A percentile compares a stretch with the other conserved stretches of the same genome.
phyloP scores from a whole-genome alignment of 2,797 vertebrate genomes.

The Notolabrus celidotus region DNA sequence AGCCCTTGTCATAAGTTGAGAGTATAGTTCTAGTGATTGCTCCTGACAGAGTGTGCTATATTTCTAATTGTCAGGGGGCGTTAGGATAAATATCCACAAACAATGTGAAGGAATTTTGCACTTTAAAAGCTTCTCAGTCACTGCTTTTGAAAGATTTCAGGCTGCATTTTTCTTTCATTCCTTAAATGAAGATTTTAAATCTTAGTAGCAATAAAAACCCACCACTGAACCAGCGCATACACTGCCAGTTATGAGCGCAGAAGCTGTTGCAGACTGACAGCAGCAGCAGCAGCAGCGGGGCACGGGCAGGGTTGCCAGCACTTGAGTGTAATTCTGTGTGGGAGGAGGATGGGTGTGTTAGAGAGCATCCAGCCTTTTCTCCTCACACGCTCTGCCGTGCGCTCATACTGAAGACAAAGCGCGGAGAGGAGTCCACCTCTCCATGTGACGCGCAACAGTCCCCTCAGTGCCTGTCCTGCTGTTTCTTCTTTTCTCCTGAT shows the following conservation, averaged over 20 bases:
- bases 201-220: conserved; percentile 8
- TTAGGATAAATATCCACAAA: too few relatives aligned
- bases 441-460: conserved; percentile 58
- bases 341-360: conserved; percentile 78
- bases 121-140: too few relatives aligned
- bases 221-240: background rate
- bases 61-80: too few relatives aligned
- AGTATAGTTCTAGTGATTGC: background rate
- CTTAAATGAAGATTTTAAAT: conserved; percentile 17
- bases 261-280: conserved; percentile 49
- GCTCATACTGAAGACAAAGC: conserved; percentile 63
- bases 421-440: conserved; percentile 51
- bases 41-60: too few relatives aligned
- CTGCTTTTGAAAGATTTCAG: background rate
- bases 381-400: conserved; percentile 65
- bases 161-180: background rate
- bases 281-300: conserved; percentile 42
- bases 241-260: background rate
- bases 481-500: background rate
- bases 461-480: conserved; percentile 20
- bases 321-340: conserved; percentile 68
- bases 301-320: conserved; percentile 60
- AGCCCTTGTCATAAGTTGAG: background rate
- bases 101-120: too few relatives aligned
- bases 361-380: conserved; percentile 66